Conservation (phyloP, 2,113 vertebrate genomes). For the Nestor notabilis region DNA sequence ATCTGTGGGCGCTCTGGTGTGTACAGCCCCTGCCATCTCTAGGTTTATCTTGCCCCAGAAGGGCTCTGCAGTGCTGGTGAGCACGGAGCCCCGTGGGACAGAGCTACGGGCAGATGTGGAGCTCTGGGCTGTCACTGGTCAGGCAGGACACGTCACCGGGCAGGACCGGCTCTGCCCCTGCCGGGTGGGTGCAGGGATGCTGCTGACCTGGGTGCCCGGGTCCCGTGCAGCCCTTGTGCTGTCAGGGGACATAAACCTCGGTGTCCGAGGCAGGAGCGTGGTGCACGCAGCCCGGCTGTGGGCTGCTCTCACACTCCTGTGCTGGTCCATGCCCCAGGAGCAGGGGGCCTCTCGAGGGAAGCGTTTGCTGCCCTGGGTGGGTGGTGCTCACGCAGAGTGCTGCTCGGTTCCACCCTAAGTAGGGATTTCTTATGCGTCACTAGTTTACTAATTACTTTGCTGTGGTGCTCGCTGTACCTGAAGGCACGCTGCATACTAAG, state of each 20-base stretch:
- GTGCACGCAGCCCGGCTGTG: not conserved
- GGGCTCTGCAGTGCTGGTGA: not conserved
- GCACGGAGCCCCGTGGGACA: rapidly evolving
- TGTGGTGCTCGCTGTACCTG: not conserved
- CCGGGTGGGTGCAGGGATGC: not conserved
- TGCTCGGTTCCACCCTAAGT: not conserved
- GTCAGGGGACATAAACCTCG: rapidly evolving
- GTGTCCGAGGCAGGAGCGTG: too few relatives aligned
- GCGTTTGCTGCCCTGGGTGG: not conserved
- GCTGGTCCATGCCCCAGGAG: not conserved
- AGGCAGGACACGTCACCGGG: rapidly evolving
- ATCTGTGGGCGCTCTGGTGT: not conserved
- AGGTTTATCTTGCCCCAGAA: not conserved
- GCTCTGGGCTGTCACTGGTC: not conserved
- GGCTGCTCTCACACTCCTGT: not conserved
- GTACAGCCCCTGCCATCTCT: not conserved
- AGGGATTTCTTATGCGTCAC: not conserved
- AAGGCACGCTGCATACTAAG: not conserved
- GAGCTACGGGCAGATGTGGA: rapidly evolving
- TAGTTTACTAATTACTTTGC: not conserved
- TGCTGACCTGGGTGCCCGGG: rapidly evolving
- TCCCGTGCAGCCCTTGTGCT: not conserved
- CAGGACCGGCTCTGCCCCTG: too few relatives aligned
- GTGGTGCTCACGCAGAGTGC: not conserved
- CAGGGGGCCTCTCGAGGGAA: not conserved